Base-by-base conservation (phyloP, 2,888 invertebrate species). In the Caenorhabditis zanzibari region DNA sequence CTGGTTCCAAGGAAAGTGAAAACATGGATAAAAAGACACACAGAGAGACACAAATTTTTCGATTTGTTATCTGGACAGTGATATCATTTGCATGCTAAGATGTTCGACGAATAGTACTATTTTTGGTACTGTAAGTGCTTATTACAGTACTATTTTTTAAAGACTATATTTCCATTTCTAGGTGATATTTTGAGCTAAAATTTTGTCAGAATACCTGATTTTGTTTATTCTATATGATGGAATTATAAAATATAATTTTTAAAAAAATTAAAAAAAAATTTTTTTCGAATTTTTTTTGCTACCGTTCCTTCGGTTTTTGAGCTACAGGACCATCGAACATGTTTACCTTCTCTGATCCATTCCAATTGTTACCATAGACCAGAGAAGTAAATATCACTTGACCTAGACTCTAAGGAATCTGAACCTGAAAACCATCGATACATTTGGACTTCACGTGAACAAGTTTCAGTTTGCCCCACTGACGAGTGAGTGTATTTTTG, bases 1-100 rank as follows among this genome's bases (percentile, higher is more conserved):
- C 32, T n/a, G 32, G 32, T 19, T 58, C 32, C n/a, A 38, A 32
- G 10, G n/a, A 38, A 14, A 59, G 38, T 9, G 22, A 22, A 38
- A n/a, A 2, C 1, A 12, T 10, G 54, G 26, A 54, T 14, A 26
- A 1, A 54, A 14, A 26, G 24, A 26, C 26, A 54, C 54, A 54
- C 54, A 26, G 54, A 54, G 26, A 22, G 35, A 38, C 38, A 38
- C 7, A 32, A 16, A 58, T 3, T n/a, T 32, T 12, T 26, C 26
- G 32, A 32, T 58, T 58, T 58, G 28, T n/a, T 7, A 32, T 28
- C 28, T 59, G 38, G 35, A 59, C 32, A 26, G 28, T 59, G 59
- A 59, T 59, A 59, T 59, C 59, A 59, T 59, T 59, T 58, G 28
- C 32, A 54, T 54, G 32, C 54, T 38, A 12, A 38, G 2, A 10